Evolutionary conservation across 1,140 invertebrate genomes (phyloP).

Genomic region (Coboldia fuscipes): DNA sequence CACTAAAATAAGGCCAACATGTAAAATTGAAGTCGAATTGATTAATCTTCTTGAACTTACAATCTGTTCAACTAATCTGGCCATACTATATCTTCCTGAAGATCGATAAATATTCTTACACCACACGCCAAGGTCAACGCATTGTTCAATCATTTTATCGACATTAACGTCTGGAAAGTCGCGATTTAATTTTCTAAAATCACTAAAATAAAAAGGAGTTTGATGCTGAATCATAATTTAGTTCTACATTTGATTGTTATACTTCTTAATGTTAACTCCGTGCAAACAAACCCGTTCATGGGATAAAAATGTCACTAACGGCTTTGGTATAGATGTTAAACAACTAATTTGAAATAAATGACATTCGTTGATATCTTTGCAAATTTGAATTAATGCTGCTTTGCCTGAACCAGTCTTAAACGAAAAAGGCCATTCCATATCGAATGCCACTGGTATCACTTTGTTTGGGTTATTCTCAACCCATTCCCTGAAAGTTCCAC

Average conservation of each 20-base stretch:
- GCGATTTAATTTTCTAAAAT: constrained; percentile 34
- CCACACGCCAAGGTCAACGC: constrained; percentile 30
- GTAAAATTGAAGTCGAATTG: constrained; percentile 1
- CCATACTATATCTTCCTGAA: constrained; percentile 34
- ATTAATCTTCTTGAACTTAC: constrained; percentile 16
- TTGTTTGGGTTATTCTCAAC: constrained; percentile 17
- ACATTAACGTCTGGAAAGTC: constrained; percentile 34
- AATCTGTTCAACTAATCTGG: constrained; percentile 29
- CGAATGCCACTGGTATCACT: constrained; percentile 30
- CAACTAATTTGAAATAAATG: constrained; percentile 32
- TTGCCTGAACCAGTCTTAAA: background rate
- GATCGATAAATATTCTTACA: constrained; percentile 29
- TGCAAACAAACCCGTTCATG: constrained; percentile 34
- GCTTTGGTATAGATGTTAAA: constrained; percentile 29
- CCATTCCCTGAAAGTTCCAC: constrained; percentile 17
- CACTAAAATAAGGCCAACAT: constrained; percentile 17
- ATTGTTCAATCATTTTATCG: constrained; percentile 26
- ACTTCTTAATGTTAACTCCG: constrained; percentile 42
- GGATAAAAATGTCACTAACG: constrained; percentile 25
- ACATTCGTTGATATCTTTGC: constrained; percentile 24
- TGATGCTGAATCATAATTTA: constrained; percentile 4
- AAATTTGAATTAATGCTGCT: constrained; percentile 28
- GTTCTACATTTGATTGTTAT: constrained; percentile 7
- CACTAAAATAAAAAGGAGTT: constrained; percentile 22
- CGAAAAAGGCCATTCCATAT: constrained; percentile 39